phyloP scores from a whole-genome alignment of 2,797 vertebrate species.

The Hybognathus amarus region DNA sequence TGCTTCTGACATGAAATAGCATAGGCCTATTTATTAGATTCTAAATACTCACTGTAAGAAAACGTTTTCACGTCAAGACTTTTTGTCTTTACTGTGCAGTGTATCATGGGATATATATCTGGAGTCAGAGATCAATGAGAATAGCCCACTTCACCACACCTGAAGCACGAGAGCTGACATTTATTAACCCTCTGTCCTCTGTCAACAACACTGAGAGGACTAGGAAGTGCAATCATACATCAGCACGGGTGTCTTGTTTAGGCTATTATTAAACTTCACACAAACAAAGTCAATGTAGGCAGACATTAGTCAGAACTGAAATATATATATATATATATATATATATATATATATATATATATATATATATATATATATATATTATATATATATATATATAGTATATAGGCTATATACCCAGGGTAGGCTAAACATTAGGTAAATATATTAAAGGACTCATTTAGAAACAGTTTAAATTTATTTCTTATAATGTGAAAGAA shows the following conservation, averaged over 20 bases:
- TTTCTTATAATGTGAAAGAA: background rate
- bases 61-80: background rate
- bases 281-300: background rate
- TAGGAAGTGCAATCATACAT: conserved; percentile 28
- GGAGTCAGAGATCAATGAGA: conserved; percentile 36
- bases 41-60: background rate
- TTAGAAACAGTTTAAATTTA: background rate
- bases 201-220: conserved; percentile 28
- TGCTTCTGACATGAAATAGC: background rate
- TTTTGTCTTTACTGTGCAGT: background rate
- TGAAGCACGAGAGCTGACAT: conserved; percentile 32
- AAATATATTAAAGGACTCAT: background rate
- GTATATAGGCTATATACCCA: too few species aligned
- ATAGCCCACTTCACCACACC: conserved; percentile 39
- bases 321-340: too few species aligned
- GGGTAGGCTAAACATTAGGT: background rate
- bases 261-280: background rate
- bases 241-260: background rate
- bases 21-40: background rate
- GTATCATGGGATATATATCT: background rate
- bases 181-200: conserved; percentile 51
- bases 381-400: too few species aligned
- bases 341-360: too few species aligned
- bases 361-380: too few species aligned
- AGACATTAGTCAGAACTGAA: too few species aligned